Evolutionary conservation across 2,888 invertebrate species (phyloP).

Genomic region (Andrena marginata): DNA sequence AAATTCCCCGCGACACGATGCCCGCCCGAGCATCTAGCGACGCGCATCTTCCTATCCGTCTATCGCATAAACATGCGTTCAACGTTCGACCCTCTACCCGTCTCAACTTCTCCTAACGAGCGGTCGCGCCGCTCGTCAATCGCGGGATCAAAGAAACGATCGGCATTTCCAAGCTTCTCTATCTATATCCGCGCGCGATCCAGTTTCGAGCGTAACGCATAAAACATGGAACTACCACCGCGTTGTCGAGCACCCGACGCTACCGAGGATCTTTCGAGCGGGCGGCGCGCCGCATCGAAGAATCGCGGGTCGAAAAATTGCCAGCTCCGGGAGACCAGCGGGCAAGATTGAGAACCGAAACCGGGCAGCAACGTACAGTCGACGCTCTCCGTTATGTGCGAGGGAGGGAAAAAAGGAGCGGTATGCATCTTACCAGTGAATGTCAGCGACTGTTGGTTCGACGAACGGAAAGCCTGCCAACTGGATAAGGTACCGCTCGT

Average conservation of each 20-base stretch:
- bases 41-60: background rate
- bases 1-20: slow-evolving; percentile 18
- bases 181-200: background rate
- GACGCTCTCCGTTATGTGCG: background rate
- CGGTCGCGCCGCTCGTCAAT: background rate
- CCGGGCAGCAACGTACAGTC: background rate
- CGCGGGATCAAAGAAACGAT: slow-evolving; percentile 11
- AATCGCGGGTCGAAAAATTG: background rate
- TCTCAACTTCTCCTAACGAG: background rate
- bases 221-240: no score
- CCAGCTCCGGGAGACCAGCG: background rate
- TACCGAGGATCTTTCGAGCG: background rate
- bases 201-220: background rate
- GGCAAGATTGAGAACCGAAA: background rate
- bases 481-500: slow-evolving; percentile 22
- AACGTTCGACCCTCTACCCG: background rate
- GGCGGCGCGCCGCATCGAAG: background rate
- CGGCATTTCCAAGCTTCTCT: background rate
- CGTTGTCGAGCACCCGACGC: no score
- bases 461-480: slow-evolving; percentile 45
- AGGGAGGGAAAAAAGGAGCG: background rate
- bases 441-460: slow-evolving; percentile 6
- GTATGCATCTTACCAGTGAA: background rate
- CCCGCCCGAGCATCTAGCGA: background rate
- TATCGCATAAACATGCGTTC: background rate